Conservation (phyloP, 1,140 invertebrate species). For the Drosophila sulfurigaster region DNA sequence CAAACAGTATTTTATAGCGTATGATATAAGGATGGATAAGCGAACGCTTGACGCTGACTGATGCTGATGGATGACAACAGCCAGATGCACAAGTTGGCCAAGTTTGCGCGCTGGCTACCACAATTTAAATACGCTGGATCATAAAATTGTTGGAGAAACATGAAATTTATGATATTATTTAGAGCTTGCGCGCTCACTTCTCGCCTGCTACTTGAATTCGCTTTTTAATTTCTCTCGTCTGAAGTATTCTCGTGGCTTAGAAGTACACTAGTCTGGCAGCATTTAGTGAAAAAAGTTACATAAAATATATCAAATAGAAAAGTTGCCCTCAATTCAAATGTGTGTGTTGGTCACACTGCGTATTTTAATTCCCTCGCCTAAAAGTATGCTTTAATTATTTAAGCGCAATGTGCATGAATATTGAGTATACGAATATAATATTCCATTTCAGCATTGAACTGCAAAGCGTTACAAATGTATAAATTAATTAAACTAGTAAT, state of each 20-base stretch:
- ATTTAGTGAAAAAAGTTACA: not conserved
- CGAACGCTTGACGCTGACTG: conserved; percentile 60
- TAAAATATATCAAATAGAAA: not conserved
- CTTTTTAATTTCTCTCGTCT: not conserved
- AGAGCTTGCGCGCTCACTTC: not conserved
- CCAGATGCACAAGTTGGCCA: not conserved
- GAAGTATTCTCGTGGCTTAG: not conserved
- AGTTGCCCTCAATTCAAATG: not conserved
- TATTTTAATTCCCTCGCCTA: conserved; percentile 8
- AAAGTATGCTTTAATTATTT: conserved; percentile 40
- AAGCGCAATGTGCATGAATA: not conserved
- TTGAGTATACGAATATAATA: not conserved
- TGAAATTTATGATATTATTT: conserved; percentile 1
- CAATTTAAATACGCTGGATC: not conserved
- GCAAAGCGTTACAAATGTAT: not conserved
- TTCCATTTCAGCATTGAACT: not conserved
- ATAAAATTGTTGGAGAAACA: not conserved
- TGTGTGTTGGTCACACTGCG: conserved; percentile 8
- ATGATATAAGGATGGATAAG: conserved; percentile 32
- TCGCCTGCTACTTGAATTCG: not conserved
- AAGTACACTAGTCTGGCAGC: conserved; percentile 1
- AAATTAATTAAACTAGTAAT: not conserved
- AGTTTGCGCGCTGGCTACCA: not conserved
- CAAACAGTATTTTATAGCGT: not conserved
- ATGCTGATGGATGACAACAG: conserved; percentile 52